These are phyloP conservation scores for Bombus polaris DNA, from an alignment of 1,140 invertebrate genomes.

Conservation along the genomic window DNA sequence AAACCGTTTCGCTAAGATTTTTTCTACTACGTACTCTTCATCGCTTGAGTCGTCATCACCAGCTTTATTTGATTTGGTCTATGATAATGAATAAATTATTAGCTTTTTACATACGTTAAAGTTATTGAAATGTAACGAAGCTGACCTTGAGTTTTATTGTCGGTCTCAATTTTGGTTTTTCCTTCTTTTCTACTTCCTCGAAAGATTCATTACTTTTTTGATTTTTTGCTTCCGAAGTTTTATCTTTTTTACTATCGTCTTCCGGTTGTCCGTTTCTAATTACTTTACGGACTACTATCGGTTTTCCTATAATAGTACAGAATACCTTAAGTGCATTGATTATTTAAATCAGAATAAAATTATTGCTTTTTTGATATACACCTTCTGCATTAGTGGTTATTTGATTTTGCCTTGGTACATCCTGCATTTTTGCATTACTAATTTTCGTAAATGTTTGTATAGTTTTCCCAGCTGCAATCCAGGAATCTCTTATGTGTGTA, in stretches of 20 bases:
- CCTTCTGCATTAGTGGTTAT: conserved; percentile 68
- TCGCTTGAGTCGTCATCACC: conserved; percentile 79
- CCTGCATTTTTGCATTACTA: conserved; percentile 81
- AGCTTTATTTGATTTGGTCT: conserved; percentile 60
- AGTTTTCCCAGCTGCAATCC: conserved; percentile 90
- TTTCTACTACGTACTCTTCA: conserved; percentile 88
- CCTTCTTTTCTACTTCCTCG: conserved; percentile 68
- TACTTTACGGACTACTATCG: conserved; percentile 78
- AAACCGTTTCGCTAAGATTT: conserved; percentile 90
- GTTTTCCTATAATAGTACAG: conserved; percentile 60
- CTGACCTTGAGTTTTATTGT: conserved; percentile 77
- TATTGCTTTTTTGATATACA: conserved; percentile 34
- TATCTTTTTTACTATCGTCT: conserved; percentile 71
- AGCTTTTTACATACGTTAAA: neutral
- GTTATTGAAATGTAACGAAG: neutral
- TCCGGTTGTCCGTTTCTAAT: conserved; percentile 80
- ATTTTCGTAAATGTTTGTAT: conserved; percentile 88
- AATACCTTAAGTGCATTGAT: neutral
- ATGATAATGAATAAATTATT: conserved; percentile 10
- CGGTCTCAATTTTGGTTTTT: conserved; percentile 75
- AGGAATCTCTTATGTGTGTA: conserved; percentile 86
- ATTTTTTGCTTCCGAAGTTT: conserved; percentile 51
- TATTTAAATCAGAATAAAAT: neutral
- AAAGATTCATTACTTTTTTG: conserved; percentile 53
- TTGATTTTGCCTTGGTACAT: conserved; percentile 70